Percentiles rank a stretch among this genome's conserved stretches.
Conservation (phyloP, 2,888 invertebrate genomes). For the Lycophotia porphyrea region DNA sequence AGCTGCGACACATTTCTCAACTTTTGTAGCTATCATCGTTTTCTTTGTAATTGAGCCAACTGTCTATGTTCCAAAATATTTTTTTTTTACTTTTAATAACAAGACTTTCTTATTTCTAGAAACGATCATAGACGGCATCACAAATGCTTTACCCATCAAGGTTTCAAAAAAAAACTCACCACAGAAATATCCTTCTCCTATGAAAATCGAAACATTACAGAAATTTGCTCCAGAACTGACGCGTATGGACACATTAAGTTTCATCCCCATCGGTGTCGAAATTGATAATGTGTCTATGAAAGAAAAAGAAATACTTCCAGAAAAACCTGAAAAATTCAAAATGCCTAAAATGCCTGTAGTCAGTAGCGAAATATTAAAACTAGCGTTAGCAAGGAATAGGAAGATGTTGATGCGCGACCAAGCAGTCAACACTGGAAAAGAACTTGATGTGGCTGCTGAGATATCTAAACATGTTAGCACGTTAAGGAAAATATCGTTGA, state of each 20-base stretch:
- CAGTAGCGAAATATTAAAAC: conserved; percentile 81
- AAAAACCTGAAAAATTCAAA: conserved; percentile 71
- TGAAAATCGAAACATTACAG: conserved; percentile 80
- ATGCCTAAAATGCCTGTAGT: conserved; percentile 86
- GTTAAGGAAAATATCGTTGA: conserved; percentile 84
- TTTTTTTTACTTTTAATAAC: neutral
- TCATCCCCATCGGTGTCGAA: conserved; percentile 52
- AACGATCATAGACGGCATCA: conserved; percentile 82
- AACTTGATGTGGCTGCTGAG: conserved; percentile 84
- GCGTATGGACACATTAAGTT: conserved; percentile 74
- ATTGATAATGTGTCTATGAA: conserved; percentile 54
- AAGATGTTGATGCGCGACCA: conserved; percentile 73
- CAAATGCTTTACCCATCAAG: conserved; percentile 82
- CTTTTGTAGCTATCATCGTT: too few relatives aligned
- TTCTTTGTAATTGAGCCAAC: too few relatives aligned
- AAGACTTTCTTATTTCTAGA: conserved; percentile 71
- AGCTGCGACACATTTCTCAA: too few relatives aligned
- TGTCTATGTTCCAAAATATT: too few relatives aligned
- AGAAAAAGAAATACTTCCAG: conserved; percentile 57
- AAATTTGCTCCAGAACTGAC: conserved; percentile 81
- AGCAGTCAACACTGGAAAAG: conserved; percentile 79
- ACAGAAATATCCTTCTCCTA: conserved; percentile 75
- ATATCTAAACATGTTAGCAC: conserved; percentile 83
- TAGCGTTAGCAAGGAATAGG: conserved; percentile 69
- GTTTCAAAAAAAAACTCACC: conserved; percentile 76